Conservation (phyloP, 2,797 vertebrate genomes). For the Lindbergichthys nudifrons region DNA sequence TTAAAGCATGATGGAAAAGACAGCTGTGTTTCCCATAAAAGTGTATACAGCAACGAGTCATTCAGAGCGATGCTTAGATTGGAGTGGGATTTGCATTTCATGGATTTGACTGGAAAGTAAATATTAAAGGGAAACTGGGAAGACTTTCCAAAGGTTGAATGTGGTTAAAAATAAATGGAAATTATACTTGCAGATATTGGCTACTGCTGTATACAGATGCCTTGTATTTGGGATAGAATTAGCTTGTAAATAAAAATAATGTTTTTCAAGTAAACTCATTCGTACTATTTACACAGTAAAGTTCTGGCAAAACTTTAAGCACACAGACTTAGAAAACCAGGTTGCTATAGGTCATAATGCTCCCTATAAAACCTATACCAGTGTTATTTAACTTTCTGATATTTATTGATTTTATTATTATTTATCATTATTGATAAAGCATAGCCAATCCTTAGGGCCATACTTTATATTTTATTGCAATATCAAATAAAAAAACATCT, state of each 20-base stretch:
- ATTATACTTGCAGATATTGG: slow-evolving; percentile 20
- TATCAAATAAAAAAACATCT: not conserved
- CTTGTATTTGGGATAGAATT: slow-evolving; percentile 46
- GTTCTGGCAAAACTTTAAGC: slow-evolving; percentile 33
- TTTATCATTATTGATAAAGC: slow-evolving; percentile 19
- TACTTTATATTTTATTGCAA: not conserved
- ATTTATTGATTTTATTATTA: slow-evolving; percentile 4
- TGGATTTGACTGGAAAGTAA: slow-evolving; percentile 31
- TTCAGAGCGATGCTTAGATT: slow-evolving; percentile 9
- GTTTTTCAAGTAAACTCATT: slow-evolving; percentile 37
- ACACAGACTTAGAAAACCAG: not conserved
- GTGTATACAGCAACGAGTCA: slow-evolving; percentile 2
- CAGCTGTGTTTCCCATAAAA: slow-evolving; percentile 10
- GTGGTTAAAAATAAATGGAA: slow-evolving; percentile 27
- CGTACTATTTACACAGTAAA: slow-evolving; percentile 20
- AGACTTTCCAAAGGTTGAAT: slow-evolving; percentile 18
- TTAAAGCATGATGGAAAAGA: not conserved
- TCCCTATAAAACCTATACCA: slow-evolving; percentile 5
- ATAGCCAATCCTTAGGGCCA: not conserved
- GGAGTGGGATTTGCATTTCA: slow-evolving; percentile 43
- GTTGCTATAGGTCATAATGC: not conserved
- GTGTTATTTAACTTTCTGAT: not conserved
- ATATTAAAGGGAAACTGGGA: slow-evolving; percentile 22
- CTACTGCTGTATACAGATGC: slow-evolving; percentile 7
- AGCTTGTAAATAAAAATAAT: slow-evolving; percentile 46